These are phyloP conservation scores for Zaprionus vittiger DNA, from an alignment of 1,140 invertebrate species.

Conservation along the genomic window DNA sequence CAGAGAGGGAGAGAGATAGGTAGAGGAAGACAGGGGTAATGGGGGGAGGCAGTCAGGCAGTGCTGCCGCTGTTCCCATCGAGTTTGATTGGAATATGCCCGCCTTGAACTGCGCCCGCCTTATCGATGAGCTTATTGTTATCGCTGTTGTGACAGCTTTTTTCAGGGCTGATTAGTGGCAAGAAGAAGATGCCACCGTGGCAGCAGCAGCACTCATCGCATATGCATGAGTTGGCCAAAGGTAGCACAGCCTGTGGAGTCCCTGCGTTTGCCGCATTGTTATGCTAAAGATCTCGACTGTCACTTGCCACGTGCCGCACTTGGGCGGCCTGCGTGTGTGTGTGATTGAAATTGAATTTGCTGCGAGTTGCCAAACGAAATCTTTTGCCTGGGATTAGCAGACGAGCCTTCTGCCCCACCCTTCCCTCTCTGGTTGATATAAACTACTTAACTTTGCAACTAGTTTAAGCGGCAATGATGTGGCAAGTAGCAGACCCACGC, in stretches of 20 bases:
- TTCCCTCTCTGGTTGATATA: conserved; percentile 46
- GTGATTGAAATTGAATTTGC: conserved; percentile 77
- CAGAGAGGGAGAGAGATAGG: conserved; percentile 5
- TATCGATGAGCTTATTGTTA: conserved; percentile 58
- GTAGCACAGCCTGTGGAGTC: conserved; percentile 24
- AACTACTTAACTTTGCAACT: conserved; percentile 82
- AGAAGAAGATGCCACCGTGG: conserved; percentile 18
- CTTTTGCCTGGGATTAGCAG: conserved; percentile 63
- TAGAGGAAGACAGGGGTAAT: neutral
- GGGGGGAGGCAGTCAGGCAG: neutral
- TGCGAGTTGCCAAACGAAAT: conserved; percentile 35
- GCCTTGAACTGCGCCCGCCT: neutral
- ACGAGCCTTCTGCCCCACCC: neutral
- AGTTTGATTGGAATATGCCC: conserved; percentile 54
- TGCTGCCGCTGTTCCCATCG: conserved; percentile 1
- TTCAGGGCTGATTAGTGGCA: conserved; percentile 62
- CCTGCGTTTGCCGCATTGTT: conserved; percentile 52
- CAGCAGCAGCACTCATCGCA: conserved; percentile 54
- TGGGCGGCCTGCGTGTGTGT: conserved; percentile 23
- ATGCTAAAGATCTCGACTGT: conserved; percentile 76
- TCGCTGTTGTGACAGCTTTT: conserved; percentile 73
- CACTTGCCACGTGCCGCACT: conserved; percentile 71
- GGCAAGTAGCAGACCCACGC: conserved; percentile 41
- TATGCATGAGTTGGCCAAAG: conserved; percentile 76
- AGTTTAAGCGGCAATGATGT: conserved; percentile 70